These are phyloP conservation scores for Alviniconcha strummeri DNA, from an alignment of 2,888 invertebrate genomes.

Conservation along the genomic window DNA sequence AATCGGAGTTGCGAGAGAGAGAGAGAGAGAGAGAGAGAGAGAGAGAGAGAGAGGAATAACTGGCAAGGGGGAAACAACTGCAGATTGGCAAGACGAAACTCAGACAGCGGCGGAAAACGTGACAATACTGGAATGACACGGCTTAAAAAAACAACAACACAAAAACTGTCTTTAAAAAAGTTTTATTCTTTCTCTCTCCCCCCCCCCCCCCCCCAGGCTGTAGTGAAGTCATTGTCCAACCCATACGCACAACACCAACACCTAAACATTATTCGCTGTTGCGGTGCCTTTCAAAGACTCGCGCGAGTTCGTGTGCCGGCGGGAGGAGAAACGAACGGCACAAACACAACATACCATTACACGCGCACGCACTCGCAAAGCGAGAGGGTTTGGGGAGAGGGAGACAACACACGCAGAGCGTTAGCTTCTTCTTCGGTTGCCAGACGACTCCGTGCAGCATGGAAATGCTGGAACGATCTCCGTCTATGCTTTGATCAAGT, in stretches of 20 bases:
- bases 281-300: conserved; percentile 6
- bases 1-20: too few species aligned
- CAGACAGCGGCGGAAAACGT: too few species aligned
- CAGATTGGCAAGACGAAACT: too few species aligned
- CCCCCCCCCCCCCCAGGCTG: too few species aligned
- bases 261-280: neutral
- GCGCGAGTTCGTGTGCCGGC: conserved; percentile 12
- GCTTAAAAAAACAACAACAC: too few species aligned
- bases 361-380: neutral
- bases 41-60: too few species aligned
- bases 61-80: too few species aligned
- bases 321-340: conserved; percentile 27
- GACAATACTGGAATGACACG: neutral
- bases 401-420: conserved; percentile 16
- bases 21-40: too few species aligned
- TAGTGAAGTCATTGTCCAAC: neutral
- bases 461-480: conserved; percentile 5
- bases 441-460: neutral
- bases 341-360: conserved; percentile 17
- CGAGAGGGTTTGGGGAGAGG: neutral
- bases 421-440: neutral
- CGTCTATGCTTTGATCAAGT: neutral
- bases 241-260: neutral
- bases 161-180: neutral
- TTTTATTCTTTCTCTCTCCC: neutral